Percentiles rank a stretch among this genome's conserved stretches.
Conservation (phyloP, 2,113 vertebrate genomes). For the Apaloderma vittatum region DNA sequence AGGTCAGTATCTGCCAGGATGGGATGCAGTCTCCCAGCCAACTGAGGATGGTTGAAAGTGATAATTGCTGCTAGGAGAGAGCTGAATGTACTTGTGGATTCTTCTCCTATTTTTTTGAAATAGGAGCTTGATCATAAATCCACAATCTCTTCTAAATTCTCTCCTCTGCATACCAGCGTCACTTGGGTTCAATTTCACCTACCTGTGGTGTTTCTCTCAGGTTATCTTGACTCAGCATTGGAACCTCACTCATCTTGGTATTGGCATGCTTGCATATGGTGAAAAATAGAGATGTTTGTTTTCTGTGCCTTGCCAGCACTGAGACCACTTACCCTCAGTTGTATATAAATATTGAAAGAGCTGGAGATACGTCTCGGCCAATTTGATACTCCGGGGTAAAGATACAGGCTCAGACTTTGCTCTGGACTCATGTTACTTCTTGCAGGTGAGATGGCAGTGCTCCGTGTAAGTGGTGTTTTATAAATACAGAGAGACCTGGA, state of each 20-base stretch:
- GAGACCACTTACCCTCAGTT: background rate
- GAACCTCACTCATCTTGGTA: background rate
- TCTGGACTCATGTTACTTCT: background rate
- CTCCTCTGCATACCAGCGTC: background rate
- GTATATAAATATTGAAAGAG: constrained; percentile 42
- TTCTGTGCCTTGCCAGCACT: constrained; percentile 1
- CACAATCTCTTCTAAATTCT: background rate
- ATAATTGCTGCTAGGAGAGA: constrained; percentile 57
- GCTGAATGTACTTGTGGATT: constrained; percentile 31
- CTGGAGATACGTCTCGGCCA: background rate
- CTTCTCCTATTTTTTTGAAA: background rate
- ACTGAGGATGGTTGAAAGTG: constrained; percentile 47
- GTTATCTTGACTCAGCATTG: background rate
- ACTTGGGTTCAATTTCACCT: background rate
- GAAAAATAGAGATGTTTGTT: background rate
- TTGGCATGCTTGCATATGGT: background rate
- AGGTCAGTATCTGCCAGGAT: constrained; percentile 74
- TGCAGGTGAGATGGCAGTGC: background rate
- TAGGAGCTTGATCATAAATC: background rate
- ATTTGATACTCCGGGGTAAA: background rate
- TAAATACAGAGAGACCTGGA: background rate
- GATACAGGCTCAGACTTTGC: background rate
- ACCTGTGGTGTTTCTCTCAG: background rate
- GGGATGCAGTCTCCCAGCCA: constrained; percentile 58
- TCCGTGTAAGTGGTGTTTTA: background rate